Evolutionary conservation across 2,888 invertebrate species (phyloP).

Genomic region (Cosmorhoe ocellata): DNA sequence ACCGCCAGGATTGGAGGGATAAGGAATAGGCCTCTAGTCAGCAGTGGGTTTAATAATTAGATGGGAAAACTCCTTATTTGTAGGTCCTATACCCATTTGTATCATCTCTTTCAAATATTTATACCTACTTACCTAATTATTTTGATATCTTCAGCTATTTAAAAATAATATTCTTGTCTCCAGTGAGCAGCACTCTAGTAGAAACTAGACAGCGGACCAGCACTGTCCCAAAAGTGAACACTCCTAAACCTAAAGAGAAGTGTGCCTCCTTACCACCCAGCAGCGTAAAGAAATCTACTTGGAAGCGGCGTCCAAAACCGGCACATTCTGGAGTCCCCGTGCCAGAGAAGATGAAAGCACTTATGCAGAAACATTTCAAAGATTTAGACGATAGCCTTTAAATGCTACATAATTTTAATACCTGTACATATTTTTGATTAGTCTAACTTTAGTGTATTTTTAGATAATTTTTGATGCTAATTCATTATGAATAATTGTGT

Average conservation of each 20-base stretch:
- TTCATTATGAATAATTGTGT: no score
- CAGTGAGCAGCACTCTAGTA: constrained; percentile 43
- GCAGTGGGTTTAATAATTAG: no score
- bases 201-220: constrained; percentile 47
- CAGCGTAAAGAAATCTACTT: constrained; percentile 53
- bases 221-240: constrained; percentile 51
- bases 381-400: constrained; percentile 47
- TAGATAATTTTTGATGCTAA: neutral
- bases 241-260: constrained; percentile 62
- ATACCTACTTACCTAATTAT: neutral
- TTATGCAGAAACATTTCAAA: constrained; percentile 51
- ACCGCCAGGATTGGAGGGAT: no score
- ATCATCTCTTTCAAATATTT: no score
- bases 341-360: constrained; percentile 67
- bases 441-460: constrained; percentile 2
- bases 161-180: constrained; percentile 23
- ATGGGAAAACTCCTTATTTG: no score
- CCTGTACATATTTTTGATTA: constrained; percentile 10
- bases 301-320: constrained; percentile 62
- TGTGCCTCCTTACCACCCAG: constrained; percentile 43
- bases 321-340: constrained; percentile 75
- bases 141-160: neutral
- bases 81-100: no score
- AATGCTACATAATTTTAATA: constrained; percentile 1
- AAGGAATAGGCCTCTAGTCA: no score